phyloP scores from a whole-genome alignment of 1,140 invertebrate species.

The Tribolium castaneum region DNA sequence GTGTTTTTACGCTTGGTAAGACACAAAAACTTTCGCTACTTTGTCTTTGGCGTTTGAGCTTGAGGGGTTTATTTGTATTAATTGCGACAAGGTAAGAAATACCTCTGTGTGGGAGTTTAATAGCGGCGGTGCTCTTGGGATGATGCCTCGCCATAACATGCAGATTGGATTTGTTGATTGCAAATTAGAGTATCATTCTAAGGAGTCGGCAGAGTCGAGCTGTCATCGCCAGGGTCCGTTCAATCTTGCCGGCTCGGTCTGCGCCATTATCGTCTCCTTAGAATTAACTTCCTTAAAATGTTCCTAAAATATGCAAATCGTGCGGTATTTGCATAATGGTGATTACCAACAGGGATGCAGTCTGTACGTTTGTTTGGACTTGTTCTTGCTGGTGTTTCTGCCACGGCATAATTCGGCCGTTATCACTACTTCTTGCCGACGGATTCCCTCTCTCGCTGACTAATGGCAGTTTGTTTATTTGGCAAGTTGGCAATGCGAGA shows the following conservation, averaged over 20 bases:
- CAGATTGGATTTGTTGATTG: conserved; percentile 8
- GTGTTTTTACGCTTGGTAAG: too few relatives aligned
- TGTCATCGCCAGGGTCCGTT: conserved; percentile 48
- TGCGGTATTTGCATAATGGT: conserved; percentile 57
- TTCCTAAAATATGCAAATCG: conserved; percentile 58
- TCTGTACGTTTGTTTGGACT: conserved; percentile 51
- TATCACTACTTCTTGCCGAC: conserved; percentile 50
- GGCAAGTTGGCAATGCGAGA: conserved; percentile 32
- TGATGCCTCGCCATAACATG: conserved; percentile 2
- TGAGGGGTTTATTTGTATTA: too few relatives aligned
- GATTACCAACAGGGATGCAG: conserved; percentile 51
- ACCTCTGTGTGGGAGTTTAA: neutral
- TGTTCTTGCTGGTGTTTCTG: conserved; percentile 52
- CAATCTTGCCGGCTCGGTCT: conserved; percentile 34
- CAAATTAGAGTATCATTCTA: conserved; percentile 14
- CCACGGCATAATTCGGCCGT: conserved; percentile 54
- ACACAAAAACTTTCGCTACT: too few relatives aligned
- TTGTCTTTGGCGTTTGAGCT: too few relatives aligned
- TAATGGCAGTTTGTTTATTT: conserved; percentile 57
- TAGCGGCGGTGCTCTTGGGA: neutral
- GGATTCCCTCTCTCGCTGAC: conserved; percentile 43
- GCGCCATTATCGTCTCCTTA: conserved; percentile 46
- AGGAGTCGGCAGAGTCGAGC: conserved; percentile 4
- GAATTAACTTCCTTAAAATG: conserved; percentile 56
- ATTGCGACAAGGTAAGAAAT: neutral